Conservation (phyloP, 1,140 invertebrate species). For the Neotoxoptera formosana region DNA sequence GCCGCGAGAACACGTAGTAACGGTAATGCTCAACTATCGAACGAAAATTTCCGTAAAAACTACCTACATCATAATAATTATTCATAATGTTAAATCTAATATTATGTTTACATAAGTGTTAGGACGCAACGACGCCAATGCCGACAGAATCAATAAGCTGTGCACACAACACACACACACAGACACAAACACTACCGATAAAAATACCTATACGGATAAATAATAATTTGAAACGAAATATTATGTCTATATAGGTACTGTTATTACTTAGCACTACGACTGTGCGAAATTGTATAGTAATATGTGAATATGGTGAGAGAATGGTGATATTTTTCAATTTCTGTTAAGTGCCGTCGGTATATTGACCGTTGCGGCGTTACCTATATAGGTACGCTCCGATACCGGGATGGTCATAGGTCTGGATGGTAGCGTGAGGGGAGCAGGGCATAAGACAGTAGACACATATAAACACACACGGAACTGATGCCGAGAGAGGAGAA, state of each 20-base stretch:
- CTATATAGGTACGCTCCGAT: too few relatives aligned
- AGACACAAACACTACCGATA: not conserved
- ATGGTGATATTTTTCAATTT: too few relatives aligned
- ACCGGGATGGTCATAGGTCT: not conserved
- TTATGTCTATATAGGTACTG: not conserved
- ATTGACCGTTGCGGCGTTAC: too few relatives aligned
- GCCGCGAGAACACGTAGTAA: not conserved
- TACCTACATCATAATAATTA: not conserved
- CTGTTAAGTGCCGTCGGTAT: too few relatives aligned
- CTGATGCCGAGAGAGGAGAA: not conserved
- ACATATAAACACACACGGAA: too few relatives aligned
- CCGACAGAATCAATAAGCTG: not conserved
- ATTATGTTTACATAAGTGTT: not conserved
- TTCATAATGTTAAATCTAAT: not conserved
- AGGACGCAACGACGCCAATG: not conserved
- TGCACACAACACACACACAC: not conserved
- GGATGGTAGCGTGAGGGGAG: not conserved
- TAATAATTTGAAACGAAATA: slow-evolving; percentile 3
- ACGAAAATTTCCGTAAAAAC: not conserved
- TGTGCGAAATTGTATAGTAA: not conserved
- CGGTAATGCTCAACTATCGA: not conserved
- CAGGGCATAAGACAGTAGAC: not conserved
- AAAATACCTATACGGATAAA: not conserved
- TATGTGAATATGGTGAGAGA: not conserved
- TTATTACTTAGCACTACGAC: not conserved